Evolutionary conservation across 1,140 invertebrate genomes (phyloP), one percentile per base, ranked within the genome.

Genomic region (Battus philenor): DNA sequence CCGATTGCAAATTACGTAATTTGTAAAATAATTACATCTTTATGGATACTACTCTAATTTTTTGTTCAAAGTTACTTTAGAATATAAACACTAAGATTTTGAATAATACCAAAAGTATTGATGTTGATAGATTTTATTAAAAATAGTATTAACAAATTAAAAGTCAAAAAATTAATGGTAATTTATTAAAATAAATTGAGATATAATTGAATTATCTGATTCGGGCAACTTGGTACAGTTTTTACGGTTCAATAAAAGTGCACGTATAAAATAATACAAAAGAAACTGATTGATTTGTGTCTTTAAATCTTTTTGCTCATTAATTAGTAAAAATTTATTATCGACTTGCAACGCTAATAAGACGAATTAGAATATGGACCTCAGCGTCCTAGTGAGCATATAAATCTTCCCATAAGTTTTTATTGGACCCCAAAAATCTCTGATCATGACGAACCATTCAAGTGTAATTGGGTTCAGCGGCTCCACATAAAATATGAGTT

Each of bases 361-460:
- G 62, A 61, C 56, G 54, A 69, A 65, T 70, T 72, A 73, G 68
- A 72, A 76, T 65, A 65, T 62, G 58, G 52, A 39, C 59, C 56
- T 47, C 57, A 54, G 49, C 54, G 60, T 58, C 47, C 65, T 72
- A 78, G 67, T 46, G 49, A 43, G 54, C 62, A 46, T 63, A 84
- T 84, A 84, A 84, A 84, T 81, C 77, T 72, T 55, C 11, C 50
- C 36, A 52, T 66, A 72, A 70, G 50, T 65, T 78, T 84, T 84
- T 84, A 80, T 80, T 75, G 64, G 54, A 51, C 38, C 68, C 77
- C 68, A 67, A 80, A 81, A 77, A 72, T 67, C 56, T 75, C 67
- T 78, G 80, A 77, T 84, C 77, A 84, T 75, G 77, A 78, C 67
- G 79, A 78, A 81, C 77, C 77, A 76, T 81, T 81, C 69, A 80